Evolutionary conservation across 2,888 invertebrate species (phyloP).

Genomic region (Andrena haemorrhoa): DNA sequence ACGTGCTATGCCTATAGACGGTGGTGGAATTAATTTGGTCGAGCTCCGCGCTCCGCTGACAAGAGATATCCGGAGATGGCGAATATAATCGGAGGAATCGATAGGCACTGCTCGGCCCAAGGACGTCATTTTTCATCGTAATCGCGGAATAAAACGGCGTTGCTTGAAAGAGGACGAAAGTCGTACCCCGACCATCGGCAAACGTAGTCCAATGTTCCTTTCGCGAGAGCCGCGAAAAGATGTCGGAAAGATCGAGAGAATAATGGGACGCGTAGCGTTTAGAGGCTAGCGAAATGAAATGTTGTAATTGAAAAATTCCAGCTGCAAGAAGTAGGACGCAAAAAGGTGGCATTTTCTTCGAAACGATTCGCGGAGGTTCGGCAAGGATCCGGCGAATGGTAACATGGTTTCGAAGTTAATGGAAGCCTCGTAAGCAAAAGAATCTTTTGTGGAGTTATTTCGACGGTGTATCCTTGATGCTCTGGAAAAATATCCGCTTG

Average conservation of each 20-base stretch:
- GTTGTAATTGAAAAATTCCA: slow-evolving; percentile 35
- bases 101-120: neutral
- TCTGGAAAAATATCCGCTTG: slow-evolving; percentile 26
- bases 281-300: slow-evolving; percentile 17
- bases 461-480: slow-evolving; percentile 1
- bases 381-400: neutral
- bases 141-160: neutral
- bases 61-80: slow-evolving; percentile 9
- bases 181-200: slow-evolving; percentile 19
- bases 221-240: slow-evolving; percentile 22
- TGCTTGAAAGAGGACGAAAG: slow-evolving; percentile 1
- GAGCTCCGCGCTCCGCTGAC: slow-evolving; percentile 14
- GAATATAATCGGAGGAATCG: neutral
- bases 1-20: too few relatives aligned
- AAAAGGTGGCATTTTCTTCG: neutral
- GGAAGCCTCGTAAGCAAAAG: neutral
- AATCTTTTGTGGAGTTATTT: slow-evolving; percentile 10
- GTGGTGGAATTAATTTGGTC: slow-evolving; percentile 32
- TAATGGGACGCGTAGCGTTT: slow-evolving; percentile 27
- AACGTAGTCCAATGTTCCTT: slow-evolving; percentile 46
- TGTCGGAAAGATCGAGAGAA: slow-evolving; percentile 15
- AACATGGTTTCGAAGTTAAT: neutral
- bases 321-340: neutral
- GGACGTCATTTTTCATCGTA: slow-evolving; percentile 23
- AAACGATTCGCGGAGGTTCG: neutral